These are phyloP conservation scores for Podarcis raffonei DNA, from an alignment of 2,113 vertebrate species.

Conservation along the genomic window DNA sequence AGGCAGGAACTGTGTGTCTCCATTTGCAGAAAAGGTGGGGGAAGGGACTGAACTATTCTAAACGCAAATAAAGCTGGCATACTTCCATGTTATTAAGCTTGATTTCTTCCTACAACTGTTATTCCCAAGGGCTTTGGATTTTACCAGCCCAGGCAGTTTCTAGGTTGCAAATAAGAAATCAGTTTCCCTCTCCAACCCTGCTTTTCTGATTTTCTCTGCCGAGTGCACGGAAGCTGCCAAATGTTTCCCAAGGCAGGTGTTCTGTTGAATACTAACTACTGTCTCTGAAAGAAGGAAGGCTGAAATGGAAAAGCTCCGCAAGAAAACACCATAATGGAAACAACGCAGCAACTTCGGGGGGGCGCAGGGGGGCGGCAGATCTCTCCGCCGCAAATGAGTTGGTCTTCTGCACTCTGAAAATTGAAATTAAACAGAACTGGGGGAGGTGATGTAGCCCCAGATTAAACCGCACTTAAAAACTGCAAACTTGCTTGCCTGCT, in stretches of 20 bases:
- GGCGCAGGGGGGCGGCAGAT: neutral
- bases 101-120: constrained; percentile 1
- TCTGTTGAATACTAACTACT: constrained; percentile 48
- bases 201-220: constrained; percentile 45
- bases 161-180: constrained; percentile 51
- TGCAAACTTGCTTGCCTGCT: neutral
- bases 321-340: constrained; percentile 29
- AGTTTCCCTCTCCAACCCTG: constrained; percentile 14
- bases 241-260: constrained; percentile 57
- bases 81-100: constrained; percentile 37
- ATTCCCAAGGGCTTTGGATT: constrained; percentile 43
- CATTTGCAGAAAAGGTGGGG: constrained; percentile 27
- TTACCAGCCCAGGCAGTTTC: constrained; percentile 38
- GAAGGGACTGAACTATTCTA: constrained; percentile 31
- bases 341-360: neutral
- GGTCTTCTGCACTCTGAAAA: constrained; percentile 28
- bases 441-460: constrained; percentile 4
- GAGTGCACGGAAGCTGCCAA: constrained; percentile 47
- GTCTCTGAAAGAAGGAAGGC: constrained; percentile 45
- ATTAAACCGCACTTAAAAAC: neutral
- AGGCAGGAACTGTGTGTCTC: neutral
- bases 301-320: constrained; percentile 34
- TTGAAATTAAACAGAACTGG: neutral
- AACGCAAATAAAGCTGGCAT: constrained; percentile 41
- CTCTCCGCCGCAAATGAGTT: constrained; percentile 9